Conservation (phyloP, 2,113 vertebrate genomes). For the Lethenteron camtschaticum region DNA sequence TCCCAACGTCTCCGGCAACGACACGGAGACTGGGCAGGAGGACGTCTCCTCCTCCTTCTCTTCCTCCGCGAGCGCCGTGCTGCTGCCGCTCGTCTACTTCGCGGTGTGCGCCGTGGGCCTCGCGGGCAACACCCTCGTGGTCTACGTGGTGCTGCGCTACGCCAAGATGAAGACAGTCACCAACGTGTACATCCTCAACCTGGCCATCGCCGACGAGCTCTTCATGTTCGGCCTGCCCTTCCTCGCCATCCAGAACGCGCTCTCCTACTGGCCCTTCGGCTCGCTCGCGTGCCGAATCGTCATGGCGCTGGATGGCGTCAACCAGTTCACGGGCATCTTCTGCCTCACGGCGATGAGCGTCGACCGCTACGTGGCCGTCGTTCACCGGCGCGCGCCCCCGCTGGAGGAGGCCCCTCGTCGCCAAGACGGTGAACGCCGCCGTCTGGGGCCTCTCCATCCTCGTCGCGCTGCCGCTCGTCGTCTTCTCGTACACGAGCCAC, state of each 20-base stretch:
- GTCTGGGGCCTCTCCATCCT: slow-evolving; percentile 62
- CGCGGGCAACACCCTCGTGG: slow-evolving; percentile 67
- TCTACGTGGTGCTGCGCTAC: slow-evolving; percentile 57
- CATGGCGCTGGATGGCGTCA: slow-evolving; percentile 80
- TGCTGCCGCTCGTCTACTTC: slow-evolving; percentile 63
- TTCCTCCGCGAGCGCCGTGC: slow-evolving; percentile 32
- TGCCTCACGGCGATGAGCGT: slow-evolving; percentile 83
- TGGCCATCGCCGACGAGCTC: slow-evolving; percentile 75
- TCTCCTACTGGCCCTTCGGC: slow-evolving; percentile 82
- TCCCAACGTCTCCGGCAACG: slow-evolving; percentile 4
- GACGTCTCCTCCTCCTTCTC: too few relatives aligned
- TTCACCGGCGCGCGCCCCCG: slow-evolving; percentile 49
- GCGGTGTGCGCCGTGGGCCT: slow-evolving; percentile 61
- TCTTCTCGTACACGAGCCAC: slow-evolving; percentile 19
- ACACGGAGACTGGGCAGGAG: slow-evolving; percentile 11
- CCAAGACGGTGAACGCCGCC: slow-evolving; percentile 44
- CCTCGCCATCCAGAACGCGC: slow-evolving; percentile 60
- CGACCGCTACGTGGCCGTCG: slow-evolving; percentile 74
- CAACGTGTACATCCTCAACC: slow-evolving; percentile 75
- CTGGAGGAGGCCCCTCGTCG: slow-evolving; percentile 58
- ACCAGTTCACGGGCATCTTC: slow-evolving; percentile 96
- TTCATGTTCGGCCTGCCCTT: slow-evolving; percentile 88
- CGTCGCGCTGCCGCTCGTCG: slow-evolving; percentile 33
- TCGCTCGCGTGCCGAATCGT: slow-evolving; percentile 75
- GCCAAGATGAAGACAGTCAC: slow-evolving; percentile 57